Conservation (phyloP, 92 coral and sea anemone genomes). For the Parazoanthus atlanticus region DNA sequence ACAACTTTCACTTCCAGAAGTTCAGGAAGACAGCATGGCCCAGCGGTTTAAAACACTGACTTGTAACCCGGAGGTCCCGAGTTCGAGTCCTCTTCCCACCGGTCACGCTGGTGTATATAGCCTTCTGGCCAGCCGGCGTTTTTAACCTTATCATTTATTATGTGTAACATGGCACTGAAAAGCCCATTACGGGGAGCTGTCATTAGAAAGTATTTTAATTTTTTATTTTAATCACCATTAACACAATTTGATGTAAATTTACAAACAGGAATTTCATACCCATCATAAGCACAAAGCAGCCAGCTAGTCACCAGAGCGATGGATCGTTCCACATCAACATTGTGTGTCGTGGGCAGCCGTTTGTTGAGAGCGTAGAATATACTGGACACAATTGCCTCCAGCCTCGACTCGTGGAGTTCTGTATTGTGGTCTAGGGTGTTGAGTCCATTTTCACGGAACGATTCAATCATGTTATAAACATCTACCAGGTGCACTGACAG, state of each 20-base stretch:
- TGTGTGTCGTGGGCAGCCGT: slow-evolving; percentile 88
- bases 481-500: slow-evolving; percentile 91
- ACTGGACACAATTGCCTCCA: slow-evolving; percentile 98
- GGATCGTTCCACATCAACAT: slow-evolving; percentile 93
- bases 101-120: too few relatives aligned
- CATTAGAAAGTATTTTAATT: too few relatives aligned
- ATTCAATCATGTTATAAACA: slow-evolving; percentile 98
- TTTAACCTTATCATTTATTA: too few relatives aligned
- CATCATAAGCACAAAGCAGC: slow-evolving; percentile 97
- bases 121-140: too few relatives aligned
- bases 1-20: too few relatives aligned
- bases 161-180: too few relatives aligned
- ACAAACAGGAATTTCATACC: slow-evolving; percentile 45
- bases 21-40: too few relatives aligned
- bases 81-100: too few relatives aligned
- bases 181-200: too few relatives aligned
- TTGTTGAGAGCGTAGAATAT: slow-evolving; percentile 99
- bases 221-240: background rate
- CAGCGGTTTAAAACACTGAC: too few relatives aligned
- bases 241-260: background rate
- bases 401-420: slow-evolving; percentile 91
- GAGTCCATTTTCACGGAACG: slow-evolving; percentile 96
- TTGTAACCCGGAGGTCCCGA: too few relatives aligned
- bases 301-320: slow-evolving; percentile 95
- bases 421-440: slow-evolving; percentile 95